phyloP scores from a whole-genome alignment of 2,888 invertebrate species.

The Syrista parreyssii region DNA sequence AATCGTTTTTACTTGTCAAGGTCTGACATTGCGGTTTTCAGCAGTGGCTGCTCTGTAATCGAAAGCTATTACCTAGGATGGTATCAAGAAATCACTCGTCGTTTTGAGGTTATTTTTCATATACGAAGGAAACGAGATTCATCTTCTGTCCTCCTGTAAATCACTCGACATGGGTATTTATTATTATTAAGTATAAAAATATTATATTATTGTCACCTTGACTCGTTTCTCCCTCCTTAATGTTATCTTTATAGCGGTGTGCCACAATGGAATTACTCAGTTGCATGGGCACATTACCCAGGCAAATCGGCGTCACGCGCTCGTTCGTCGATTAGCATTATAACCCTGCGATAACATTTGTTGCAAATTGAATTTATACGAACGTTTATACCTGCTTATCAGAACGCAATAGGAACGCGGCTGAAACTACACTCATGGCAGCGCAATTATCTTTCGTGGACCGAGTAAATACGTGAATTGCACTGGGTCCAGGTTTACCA shows the following conservation, averaged over 20 bases:
- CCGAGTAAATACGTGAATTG: background rate
- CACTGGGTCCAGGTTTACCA: background rate
- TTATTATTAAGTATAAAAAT: background rate
- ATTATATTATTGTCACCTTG: constrained; percentile 19
- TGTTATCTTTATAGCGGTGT: constrained; percentile 30
- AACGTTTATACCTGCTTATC: constrained; percentile 20
- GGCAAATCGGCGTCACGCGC: constrained; percentile 32
- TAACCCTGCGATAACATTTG: constrained; percentile 41
- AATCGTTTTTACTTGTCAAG: background rate
- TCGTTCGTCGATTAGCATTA: constrained; percentile 34
- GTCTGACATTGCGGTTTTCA: background rate
- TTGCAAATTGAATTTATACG: constrained; percentile 36
- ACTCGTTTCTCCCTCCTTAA: constrained; percentile 20
- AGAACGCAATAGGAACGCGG: constrained; percentile 9
- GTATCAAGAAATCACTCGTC: background rate
- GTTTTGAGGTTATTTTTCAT: background rate
- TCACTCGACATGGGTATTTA: background rate
- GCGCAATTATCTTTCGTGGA: constrained; percentile 1
- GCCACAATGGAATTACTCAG: constrained; percentile 27
- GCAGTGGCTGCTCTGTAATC: too few relatives aligned
- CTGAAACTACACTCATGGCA: background rate
- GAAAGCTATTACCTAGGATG: background rate
- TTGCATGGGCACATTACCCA: constrained; percentile 20
- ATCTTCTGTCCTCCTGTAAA: background rate
- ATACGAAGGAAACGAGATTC: background rate